phyloP scores from a whole-genome alignment of 2,888 invertebrate genomes.

The Morinoia aosen region DNA sequence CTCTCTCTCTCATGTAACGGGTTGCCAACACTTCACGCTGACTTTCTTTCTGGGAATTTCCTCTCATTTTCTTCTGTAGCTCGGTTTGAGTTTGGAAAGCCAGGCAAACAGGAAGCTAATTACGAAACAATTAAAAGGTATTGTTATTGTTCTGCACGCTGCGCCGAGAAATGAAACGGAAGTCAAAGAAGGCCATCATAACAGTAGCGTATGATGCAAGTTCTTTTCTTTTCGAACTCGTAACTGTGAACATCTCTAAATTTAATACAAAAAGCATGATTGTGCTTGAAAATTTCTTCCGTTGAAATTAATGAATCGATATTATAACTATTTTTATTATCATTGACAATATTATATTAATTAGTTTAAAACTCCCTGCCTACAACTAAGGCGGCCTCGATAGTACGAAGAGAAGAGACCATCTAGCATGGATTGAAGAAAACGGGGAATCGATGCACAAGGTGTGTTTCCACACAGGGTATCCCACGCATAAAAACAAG shows the following conservation, averaged over 20 bases:
- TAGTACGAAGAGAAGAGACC: no score
- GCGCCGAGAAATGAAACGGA: not conserved
- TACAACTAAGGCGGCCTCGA: no score
- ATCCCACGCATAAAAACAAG: no score
- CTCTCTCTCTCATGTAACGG: not conserved
- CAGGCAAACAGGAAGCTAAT: not conserved
- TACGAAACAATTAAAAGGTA: not conserved
- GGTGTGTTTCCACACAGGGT: no score
- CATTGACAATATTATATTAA: no score
- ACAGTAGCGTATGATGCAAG: not conserved
- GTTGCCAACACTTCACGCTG: not conserved
- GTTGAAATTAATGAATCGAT: not conserved
- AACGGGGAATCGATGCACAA: no score
- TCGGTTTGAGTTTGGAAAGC: not conserved
- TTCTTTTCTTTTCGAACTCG: not conserved
- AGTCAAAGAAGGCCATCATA: not conserved
- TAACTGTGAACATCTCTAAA: not conserved
- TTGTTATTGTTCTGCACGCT: not conserved
- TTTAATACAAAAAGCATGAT: not conserved
- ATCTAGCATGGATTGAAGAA: no score
- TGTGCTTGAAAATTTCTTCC: not conserved
- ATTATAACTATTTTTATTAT: not conserved
- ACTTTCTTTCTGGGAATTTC: not conserved
- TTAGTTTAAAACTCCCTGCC: no score
- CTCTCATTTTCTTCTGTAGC: not conserved